Conservation (phyloP, 2,797 vertebrate genomes). For the Enteromius fasciolatus region DNA sequence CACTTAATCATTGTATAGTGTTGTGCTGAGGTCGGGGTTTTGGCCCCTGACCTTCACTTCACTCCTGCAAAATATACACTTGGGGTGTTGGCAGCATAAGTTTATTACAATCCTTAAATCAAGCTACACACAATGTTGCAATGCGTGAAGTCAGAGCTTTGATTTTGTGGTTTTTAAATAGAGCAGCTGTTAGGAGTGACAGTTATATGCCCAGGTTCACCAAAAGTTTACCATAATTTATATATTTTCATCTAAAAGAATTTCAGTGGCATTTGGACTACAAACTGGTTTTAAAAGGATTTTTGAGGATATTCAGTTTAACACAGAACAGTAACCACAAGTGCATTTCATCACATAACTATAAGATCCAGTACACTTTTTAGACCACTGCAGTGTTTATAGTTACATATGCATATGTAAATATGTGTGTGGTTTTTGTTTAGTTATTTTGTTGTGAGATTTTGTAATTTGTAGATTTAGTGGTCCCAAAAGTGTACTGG, state of each 20-base stretch:
- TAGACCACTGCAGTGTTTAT: background rate
- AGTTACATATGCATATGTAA: background rate
- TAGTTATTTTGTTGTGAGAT: background rate
- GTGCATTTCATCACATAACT: background rate
- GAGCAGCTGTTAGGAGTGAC: slow-evolving; percentile 26
- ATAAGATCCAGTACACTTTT: background rate
- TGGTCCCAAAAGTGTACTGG: too few relatives aligned
- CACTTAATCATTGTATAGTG: slow-evolving; percentile 56
- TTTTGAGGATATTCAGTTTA: background rate
- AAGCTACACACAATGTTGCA: slow-evolving; percentile 49
- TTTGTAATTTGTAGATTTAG: background rate
- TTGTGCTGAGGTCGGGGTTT: slow-evolving; percentile 29
- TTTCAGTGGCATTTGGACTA: background rate
- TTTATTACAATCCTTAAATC: slow-evolving; percentile 65
- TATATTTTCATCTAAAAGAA: background rate
- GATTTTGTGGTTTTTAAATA: slow-evolving; percentile 17
- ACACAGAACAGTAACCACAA: background rate
- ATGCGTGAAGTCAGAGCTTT: background rate
- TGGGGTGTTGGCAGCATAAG: slow-evolving; percentile 59
- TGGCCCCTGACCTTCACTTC: slow-evolving; percentile 52
- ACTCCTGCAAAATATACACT: slow-evolving; percentile 56
- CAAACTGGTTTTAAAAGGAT: background rate
- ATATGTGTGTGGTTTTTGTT: background rate
- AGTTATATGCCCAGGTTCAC: slow-evolving; percentile 21
- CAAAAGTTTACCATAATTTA: slow-evolving; percentile 17